phyloP scores from a whole-genome alignment of 2,797 vertebrate species.

The Peromyscus aztecus region DNA sequence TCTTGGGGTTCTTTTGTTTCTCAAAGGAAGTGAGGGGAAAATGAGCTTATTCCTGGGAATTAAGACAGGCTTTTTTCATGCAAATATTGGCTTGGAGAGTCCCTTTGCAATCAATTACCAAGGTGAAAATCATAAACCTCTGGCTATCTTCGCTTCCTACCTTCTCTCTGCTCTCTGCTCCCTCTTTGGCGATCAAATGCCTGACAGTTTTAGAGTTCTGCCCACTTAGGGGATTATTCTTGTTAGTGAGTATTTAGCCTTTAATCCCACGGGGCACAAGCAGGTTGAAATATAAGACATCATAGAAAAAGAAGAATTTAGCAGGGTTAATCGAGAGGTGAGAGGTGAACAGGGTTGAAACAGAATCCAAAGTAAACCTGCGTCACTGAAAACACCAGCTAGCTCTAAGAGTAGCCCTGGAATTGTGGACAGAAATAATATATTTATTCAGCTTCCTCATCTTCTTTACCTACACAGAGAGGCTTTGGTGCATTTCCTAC shows the following conservation, averaged over 20 bases:
- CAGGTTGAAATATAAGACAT: conserved; percentile 82
- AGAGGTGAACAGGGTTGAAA: conserved; percentile 77
- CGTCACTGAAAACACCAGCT: conserved; percentile 38
- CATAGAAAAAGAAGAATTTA: conserved; percentile 79
- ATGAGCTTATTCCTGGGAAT: conserved; percentile 63
- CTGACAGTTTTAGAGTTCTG: conserved; percentile 70
- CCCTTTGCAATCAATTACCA: conserved; percentile 47
- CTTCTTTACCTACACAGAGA: not conserved
- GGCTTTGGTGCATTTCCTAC: conserved; percentile 30
- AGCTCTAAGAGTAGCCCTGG: not conserved
- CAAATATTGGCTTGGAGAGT: conserved; percentile 35
- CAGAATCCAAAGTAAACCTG: conserved; percentile 69
- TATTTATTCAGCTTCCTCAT: not conserved
- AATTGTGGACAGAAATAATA: conserved; percentile 11
- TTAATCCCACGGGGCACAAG: conserved; percentile 73
- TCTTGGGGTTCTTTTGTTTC: conserved; percentile 19
- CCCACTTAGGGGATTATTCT: conserved; percentile 77
- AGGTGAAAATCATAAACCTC: conserved; percentile 65
- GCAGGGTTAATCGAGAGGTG: conserved; percentile 74
- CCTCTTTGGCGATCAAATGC: conserved; percentile 74
- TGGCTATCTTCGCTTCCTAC: conserved; percentile 19
- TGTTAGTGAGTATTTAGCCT: conserved; percentile 78
- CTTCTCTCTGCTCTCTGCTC: conserved; percentile 3
- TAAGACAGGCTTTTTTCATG: conserved; percentile 55
- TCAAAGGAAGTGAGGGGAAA: conserved; percentile 42